These are phyloP conservation scores for Leptarthrus brevirostris DNA, from an alignment of 2,888 invertebrate species.

Conservation along the genomic window DNA sequence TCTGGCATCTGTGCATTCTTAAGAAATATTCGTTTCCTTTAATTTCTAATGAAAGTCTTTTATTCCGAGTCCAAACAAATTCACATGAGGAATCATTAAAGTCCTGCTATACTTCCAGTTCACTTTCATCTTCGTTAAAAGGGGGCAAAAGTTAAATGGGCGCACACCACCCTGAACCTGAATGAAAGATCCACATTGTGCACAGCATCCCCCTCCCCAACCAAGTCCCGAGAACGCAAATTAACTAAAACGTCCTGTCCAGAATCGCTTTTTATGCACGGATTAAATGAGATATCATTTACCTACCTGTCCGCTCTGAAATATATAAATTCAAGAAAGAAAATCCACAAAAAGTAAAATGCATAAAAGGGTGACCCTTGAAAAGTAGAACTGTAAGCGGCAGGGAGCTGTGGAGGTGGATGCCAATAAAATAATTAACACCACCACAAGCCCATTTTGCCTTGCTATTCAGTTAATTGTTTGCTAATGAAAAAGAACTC, in stretches of 20 bases:
- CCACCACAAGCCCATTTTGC: conserved; percentile 44
- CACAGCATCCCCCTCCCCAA: too few relatives aligned
- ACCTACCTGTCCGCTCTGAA: background rate
- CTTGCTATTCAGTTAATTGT: conserved; percentile 51
- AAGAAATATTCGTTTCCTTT: too few relatives aligned
- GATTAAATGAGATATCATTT: conserved; percentile 4
- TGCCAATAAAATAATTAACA: conserved; percentile 54
- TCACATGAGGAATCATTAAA: too few relatives aligned
- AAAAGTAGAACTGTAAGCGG: background rate
- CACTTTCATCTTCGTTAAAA: conserved; percentile 1
- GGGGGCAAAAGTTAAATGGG: background rate
- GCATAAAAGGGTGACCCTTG: background rate
- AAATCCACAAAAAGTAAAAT: conserved; percentile 28
- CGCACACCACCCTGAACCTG: too few relatives aligned
- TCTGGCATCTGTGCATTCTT: too few relatives aligned
- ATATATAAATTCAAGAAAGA: conserved; percentile 21
- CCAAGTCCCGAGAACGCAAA: background rate
- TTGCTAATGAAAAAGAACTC: conserved; percentile 48
- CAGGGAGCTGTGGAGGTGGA: background rate
- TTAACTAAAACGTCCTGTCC: conserved; percentile 34
- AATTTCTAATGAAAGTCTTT: too few relatives aligned
- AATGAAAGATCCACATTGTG: too few relatives aligned
- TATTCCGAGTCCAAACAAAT: too few relatives aligned
- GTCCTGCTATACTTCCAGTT: background rate
- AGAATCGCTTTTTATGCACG: conserved; percentile 16